phyloP scores from a whole-genome alignment of 2,888 invertebrate genomes.

The Lycophotia porphyrea region DNA sequence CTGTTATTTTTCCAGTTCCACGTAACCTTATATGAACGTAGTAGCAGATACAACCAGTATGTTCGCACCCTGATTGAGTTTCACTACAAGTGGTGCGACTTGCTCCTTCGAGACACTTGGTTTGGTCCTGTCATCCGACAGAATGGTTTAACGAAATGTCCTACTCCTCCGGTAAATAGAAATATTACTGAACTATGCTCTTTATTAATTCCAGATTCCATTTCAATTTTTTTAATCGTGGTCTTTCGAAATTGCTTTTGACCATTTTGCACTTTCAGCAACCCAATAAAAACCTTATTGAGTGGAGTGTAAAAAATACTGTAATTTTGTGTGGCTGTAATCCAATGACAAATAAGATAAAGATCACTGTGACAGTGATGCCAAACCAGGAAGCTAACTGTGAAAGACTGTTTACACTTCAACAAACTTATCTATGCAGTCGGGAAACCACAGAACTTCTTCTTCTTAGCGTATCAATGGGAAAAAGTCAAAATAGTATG shows the following conservation, averaged over 20 bases:
- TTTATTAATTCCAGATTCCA: not conserved
- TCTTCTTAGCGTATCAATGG: too few relatives aligned
- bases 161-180: constrained; percentile 30
- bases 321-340: not conserved
- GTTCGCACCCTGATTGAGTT: constrained; percentile 41
- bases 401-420: not conserved
- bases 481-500: too few relatives aligned
- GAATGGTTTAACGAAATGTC: constrained; percentile 31
- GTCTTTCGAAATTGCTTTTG: not conserved
- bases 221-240: not conserved
- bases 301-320: not conserved
- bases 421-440: too few relatives aligned
- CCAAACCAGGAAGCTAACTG: not conserved
- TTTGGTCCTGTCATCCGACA: constrained; percentile 19
- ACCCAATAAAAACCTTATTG: not conserved
- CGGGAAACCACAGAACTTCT: too few relatives aligned
- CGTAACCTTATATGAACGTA: constrained; percentile 25
- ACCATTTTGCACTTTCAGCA: not conserved
- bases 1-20: constrained; percentile 21
- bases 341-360: not conserved
- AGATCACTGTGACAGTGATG: not conserved
- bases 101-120: constrained; percentile 22
- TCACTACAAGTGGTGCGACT: constrained; percentile 48
- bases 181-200: not conserved
- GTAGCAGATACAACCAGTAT: constrained; percentile 42